Conservation (phyloP, 1,140 invertebrate species). For the Orchestia grillus region DNA sequence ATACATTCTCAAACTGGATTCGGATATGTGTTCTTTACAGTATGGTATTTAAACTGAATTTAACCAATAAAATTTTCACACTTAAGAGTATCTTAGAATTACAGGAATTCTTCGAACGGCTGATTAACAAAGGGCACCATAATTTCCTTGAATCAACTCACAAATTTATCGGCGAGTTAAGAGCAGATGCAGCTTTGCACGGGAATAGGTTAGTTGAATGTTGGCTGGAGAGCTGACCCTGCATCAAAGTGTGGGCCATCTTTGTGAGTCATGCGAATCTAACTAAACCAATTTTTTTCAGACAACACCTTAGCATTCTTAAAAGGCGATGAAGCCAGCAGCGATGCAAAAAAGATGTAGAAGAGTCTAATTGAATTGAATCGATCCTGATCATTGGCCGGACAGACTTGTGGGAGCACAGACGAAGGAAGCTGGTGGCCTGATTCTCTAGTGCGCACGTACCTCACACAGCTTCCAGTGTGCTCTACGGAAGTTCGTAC, state of each 20-base stretch:
- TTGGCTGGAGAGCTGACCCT: neutral
- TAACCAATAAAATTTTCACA: neutral
- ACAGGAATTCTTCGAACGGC: neutral
- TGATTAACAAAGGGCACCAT: neutral
- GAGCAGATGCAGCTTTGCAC: neutral
- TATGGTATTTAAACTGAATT: neutral
- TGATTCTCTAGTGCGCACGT: neutral
- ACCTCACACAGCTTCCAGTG: neutral
- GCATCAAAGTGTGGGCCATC: neutral
- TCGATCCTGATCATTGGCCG: neutral
- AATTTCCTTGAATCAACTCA: neutral
- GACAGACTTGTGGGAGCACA: neutral
- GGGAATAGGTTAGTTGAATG: neutral
- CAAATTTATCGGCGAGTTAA: neutral
- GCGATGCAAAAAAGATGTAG: neutral
- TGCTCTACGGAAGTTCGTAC: neutral
- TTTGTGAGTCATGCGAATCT: constrained; percentile 19
- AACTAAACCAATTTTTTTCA: neutral
- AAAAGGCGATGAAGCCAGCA: neutral
- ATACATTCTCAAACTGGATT: neutral
- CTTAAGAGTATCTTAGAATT: neutral
- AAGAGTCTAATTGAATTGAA: constrained; percentile 10
- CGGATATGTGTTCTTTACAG: neutral
- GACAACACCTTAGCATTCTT: neutral
- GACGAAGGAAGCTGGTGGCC: neutral